phyloP scores from a whole-genome alignment of 1,140 invertebrate genomes.

The Caenorhabditis inopinata region DNA sequence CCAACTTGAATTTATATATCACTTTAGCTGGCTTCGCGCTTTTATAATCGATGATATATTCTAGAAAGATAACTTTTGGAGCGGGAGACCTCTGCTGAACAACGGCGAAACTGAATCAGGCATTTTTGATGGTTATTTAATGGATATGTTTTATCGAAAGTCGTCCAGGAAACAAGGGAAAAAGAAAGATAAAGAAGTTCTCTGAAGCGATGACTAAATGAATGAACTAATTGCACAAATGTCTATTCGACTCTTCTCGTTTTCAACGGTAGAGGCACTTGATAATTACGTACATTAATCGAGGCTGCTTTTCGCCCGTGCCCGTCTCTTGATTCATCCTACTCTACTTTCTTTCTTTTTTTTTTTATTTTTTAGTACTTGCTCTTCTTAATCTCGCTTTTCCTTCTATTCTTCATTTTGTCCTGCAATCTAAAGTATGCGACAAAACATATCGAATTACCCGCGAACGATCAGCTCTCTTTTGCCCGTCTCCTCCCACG shows the following conservation, averaged over 20 bases:
- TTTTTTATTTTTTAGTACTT: background rate
- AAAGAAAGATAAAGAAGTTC: too few relatives aligned
- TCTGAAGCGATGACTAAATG: too few relatives aligned
- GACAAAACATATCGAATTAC: slow-evolving; percentile 33
- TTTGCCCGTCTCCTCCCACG: background rate
- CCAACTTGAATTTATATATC: too few relatives aligned
- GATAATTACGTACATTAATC: slow-evolving; percentile 31
- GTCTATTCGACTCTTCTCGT: background rate
- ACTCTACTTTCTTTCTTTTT: background rate
- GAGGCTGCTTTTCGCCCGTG: background rate
- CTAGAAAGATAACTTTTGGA: too few relatives aligned
- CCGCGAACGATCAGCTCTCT: slow-evolving; percentile 22
- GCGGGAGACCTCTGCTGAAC: too few relatives aligned
- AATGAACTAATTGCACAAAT: background rate
- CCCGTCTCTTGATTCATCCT: background rate
- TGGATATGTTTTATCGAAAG: too few relatives aligned
- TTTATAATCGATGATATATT: too few relatives aligned
- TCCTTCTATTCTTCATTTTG: background rate
- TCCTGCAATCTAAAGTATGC: slow-evolving; percentile 30
- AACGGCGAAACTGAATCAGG: too few relatives aligned
- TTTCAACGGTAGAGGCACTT: background rate
- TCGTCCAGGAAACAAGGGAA: too few relatives aligned
- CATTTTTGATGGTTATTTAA: too few relatives aligned
- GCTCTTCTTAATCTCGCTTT: background rate
- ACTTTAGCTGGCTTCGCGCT: too few relatives aligned